Evolutionary conservation across 1,140 invertebrate genomes (phyloP).

Genomic region (Plectrocnemia conspersa): DNA sequence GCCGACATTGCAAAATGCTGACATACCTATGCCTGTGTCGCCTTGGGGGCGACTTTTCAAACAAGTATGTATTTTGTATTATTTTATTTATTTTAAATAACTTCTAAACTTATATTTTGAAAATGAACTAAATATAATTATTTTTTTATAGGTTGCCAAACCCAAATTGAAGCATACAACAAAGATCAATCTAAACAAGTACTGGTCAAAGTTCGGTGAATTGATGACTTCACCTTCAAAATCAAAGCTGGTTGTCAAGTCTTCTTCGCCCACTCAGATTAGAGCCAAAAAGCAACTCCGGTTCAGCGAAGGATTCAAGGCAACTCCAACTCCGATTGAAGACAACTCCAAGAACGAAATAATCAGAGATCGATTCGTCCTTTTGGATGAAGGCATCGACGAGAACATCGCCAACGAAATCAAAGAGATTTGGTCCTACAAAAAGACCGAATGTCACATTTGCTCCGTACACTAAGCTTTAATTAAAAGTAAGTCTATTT

Average conservation of each 20-base stretch:
- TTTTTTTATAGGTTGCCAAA: conserved; percentile 47
- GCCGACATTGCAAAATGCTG: not conserved
- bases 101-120: not conserved
- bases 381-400: conserved; percentile 46
- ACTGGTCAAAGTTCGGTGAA: conserved; percentile 55
- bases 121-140: conserved; percentile 25
- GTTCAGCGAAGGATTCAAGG: conserved; percentile 43
- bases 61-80: not conserved
- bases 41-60: conserved; percentile 7
- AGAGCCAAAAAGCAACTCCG: conserved; percentile 41
- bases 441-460: not conserved
- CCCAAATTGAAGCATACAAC: conserved; percentile 50
- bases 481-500: too few relatives aligned
- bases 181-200: conserved; percentile 54
- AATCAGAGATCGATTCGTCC: conserved; percentile 40
- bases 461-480: too few relatives aligned
- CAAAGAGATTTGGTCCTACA: conserved; percentile 44
- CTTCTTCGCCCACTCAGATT: conserved; percentile 41
- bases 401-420: conserved; percentile 55
- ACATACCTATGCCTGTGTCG: not conserved
- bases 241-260: conserved; percentile 42
- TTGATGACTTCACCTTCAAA: conserved; percentile 43
- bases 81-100: not conserved
- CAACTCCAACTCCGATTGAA: conserved; percentile 40
- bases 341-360: conserved; percentile 27